Percentiles rank a stretch among this genome's conserved stretches.
These are phyloP conservation scores for Hyposoter dolosus DNA, from an alignment of 2,888 invertebrate genomes.

Conservation along the genomic window DNA sequence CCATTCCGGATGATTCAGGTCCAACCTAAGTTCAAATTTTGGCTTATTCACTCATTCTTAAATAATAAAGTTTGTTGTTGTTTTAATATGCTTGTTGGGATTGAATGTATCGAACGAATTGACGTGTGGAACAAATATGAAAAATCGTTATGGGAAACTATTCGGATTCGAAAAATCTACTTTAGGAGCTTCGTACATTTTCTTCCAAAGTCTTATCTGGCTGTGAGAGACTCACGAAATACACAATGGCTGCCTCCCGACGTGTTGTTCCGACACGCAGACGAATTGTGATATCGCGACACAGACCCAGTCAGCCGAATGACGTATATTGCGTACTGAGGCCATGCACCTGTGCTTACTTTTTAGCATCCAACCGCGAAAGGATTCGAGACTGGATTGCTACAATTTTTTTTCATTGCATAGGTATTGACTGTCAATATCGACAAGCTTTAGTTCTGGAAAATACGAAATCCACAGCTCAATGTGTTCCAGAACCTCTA, in stretches of 20 bases:
- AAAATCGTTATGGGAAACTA: not conserved
- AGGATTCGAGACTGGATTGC: not conserved
- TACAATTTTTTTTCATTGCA: not conserved
- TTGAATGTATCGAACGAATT: not conserved
- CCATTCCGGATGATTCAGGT: not conserved
- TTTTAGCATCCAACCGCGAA: not conserved
- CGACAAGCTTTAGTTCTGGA: not conserved
- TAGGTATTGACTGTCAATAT: not conserved
- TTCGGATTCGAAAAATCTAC: constrained; percentile 2
- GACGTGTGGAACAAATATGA: not conserved
- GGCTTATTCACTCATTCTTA: not conserved
- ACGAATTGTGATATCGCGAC: constrained; percentile 15
- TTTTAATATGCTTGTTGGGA: not conserved
- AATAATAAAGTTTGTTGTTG: not conserved
- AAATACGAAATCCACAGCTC: not conserved
- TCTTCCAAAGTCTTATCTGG: constrained; percentile 40
- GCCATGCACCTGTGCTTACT: constrained; percentile 17
- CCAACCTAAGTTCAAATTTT: not conserved
- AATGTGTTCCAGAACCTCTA: not conserved
- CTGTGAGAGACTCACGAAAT: constrained; percentile 22
- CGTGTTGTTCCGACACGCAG: not conserved
- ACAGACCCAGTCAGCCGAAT: constrained; percentile 21
- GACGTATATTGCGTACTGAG: constrained; percentile 17
- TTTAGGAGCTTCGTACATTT: constrained; percentile 62
- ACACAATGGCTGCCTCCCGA: constrained; percentile 9